Percentiles rank a stretch among this genome's conserved stretches.
Conservation (phyloP, 2,797 vertebrate genomes). For the Molossus molossus region DNA sequence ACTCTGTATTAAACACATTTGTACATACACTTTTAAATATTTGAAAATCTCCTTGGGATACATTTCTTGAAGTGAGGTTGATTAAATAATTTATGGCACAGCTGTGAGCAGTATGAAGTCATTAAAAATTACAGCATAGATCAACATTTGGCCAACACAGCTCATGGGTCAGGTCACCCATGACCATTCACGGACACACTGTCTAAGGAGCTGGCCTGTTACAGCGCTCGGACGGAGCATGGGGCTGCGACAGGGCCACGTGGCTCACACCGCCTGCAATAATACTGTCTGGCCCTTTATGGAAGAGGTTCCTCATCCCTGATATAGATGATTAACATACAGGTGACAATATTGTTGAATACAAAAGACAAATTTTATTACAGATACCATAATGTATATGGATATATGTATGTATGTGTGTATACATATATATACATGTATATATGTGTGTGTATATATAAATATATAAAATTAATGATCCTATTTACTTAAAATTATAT, state of each 20-base stretch:
- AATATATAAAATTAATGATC: not conserved
- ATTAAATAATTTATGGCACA: constrained; percentile 21
- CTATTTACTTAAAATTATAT: constrained; percentile 25
- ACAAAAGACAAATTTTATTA: not conserved
- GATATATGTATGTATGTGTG: not conserved
- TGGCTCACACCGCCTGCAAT: not conserved
- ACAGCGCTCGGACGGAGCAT: not conserved
- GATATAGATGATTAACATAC: not conserved
- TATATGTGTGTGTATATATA: too few species aligned
- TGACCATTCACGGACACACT: not conserved
- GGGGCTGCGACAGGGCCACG: rapidly evolving
- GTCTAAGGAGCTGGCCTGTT: too few species aligned
- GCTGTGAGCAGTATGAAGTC: not conserved
- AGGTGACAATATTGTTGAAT: not conserved
- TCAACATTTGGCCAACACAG: not conserved
- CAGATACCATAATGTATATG: not conserved
- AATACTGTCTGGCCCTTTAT: not conserved
- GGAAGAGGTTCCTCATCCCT: not conserved
- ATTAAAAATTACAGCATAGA: not conserved
- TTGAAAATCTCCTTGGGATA: constrained; percentile 35
- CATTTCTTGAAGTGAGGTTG: not conserved
- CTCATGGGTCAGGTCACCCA: not conserved
- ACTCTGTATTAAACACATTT: not conserved
- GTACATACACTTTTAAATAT: not conserved
- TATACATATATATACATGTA: not conserved